Base-by-base conservation (phyloP, 2,113 vertebrate genomes). In the Ophthalmolycus amberensis region DNA sequence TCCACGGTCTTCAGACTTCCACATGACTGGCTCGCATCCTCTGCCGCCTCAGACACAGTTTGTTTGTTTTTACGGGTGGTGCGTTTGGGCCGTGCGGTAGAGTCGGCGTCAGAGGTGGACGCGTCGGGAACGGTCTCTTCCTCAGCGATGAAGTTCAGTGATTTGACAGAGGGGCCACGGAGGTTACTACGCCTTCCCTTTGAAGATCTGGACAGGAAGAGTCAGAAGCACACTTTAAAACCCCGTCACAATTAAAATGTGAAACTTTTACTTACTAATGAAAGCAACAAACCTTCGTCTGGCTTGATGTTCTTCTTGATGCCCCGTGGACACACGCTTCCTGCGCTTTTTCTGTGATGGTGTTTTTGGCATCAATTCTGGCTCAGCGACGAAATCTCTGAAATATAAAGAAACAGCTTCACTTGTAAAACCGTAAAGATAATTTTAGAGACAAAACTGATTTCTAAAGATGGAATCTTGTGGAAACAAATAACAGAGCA, bases 301-400 rank as follows among this genome's bases (percentile, higher is more conserved):
- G 83, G 91, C 83, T 75, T 85, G 93, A 72, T 77, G 93, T 42
- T 96, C 96, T 67, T 94, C 94, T 58, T 92, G 90, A 3, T 90
- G 94, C 12, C 95, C 77, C 11, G 76, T 11, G 29, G 96, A 97
- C 20, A 93, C 32, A 0, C 96, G 94, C 80, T 95, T 98, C 86
- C 95, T 96, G 58, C 95, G 96, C 84, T 94, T 98, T 82, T 97
- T 99, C 91, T 99, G 97, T 65, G 98, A 98, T 1, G 98, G 97
- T 0, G 98, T 99, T 92, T 99, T 99, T 29, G 98, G 98, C 97
- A 99, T 98, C 18, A 99, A 88, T 84, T 98, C 95, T 0, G 96
- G 97, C 80, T 98, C 96, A 1, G 95, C 94, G 79, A 80, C 96
- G 85, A 96, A 97, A 46, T 96, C 94, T 71, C 97, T 98, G 84